Conservation (phyloP, 2,888 invertebrate genomes). For the Orthosia gothica region DNA sequence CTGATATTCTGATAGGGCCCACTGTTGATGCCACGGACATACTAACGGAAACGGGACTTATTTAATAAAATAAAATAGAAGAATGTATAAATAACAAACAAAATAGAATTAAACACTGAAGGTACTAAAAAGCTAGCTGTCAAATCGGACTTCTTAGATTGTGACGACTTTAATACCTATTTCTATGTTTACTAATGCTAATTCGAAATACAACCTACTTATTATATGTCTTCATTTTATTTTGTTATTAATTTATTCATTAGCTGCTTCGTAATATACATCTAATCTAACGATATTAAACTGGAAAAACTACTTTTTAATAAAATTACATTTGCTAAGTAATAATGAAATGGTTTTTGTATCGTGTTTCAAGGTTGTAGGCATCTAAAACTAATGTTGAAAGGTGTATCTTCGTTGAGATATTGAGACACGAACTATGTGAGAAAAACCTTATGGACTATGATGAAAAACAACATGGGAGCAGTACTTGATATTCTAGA, state of each 20-base stretch:
- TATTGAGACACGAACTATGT: not conserved
- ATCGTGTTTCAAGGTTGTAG: constrained; percentile 31
- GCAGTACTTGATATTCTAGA: not conserved
- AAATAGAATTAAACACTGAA: too few species aligned
- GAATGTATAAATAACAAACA: too few species aligned
- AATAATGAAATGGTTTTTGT: constrained; percentile 29
- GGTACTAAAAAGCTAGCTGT: too few species aligned
- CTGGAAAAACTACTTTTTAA: constrained; percentile 30
- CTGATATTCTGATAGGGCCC: too few species aligned
- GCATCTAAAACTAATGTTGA: not conserved
- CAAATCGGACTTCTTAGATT: too few species aligned
- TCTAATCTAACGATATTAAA: constrained; percentile 9
- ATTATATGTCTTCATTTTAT: constrained; percentile 5
- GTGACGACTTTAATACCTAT: not conserved
- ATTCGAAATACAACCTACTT: constrained; percentile 15
- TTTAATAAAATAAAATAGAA: too few species aligned
- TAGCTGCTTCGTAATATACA: not conserved
- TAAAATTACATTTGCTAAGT: constrained; percentile 7
- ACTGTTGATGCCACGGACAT: too few species aligned
- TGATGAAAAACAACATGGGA: not conserved
- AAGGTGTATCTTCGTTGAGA: not conserved
- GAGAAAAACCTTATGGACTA: not conserved
- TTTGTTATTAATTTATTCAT: constrained; percentile 21
- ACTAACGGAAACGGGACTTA: too few species aligned
- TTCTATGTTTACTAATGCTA: constrained; percentile 22